Base-by-base conservation (phyloP, 2,113 vertebrate species). In the Lepidothrix coronata region DNA sequence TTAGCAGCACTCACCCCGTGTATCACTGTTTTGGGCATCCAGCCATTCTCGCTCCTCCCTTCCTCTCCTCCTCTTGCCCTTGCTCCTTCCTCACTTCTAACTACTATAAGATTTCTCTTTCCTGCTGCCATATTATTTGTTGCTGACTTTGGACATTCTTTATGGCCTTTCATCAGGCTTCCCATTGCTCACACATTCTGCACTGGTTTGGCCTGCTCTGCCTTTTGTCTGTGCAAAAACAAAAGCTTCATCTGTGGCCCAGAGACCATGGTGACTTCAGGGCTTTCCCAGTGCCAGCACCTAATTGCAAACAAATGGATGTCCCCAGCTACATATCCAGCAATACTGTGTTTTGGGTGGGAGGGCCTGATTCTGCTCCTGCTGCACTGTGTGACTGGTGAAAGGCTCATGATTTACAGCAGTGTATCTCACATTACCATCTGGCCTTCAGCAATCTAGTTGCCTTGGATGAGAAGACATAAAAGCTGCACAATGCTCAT, bases 241-340 rank as follows among this genome's bases (percentile, higher is more conserved):
- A 94, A 97, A 96, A 90, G 90, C 79, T 89, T 55, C 93, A 81
- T 92, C 91, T 93, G 76, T 77, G 91, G 85, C 95, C 75, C 92
- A 81, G 88, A 97, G 90, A 94, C 75, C 48, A 31, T 6, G 65
- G 95, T 92, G 95, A 91, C 92, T 96, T 95, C 79, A 94, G 82
- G 82, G 72, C 63, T 93, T 90, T 94, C 48, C 52, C 68, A 44
- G 82, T 94, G 95, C 95, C 95, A 96, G 65, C 82, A 88, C 27
- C 72, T 97, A 97, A 96, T 93, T 90, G 52, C 88, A 92, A 97
- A 94, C 95, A 95, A 94, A 96, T 95, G 90, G 51, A 94, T 92
- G 79, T 86, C 71, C 73, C 58, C 16, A 10, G 41, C 27, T 59
- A 17, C 4, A 13, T 43, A 2, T 14, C 49, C 79, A 77, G n/a